Conservation (phyloP, 2,797 vertebrate species). For the Mus minutoides region DNA sequence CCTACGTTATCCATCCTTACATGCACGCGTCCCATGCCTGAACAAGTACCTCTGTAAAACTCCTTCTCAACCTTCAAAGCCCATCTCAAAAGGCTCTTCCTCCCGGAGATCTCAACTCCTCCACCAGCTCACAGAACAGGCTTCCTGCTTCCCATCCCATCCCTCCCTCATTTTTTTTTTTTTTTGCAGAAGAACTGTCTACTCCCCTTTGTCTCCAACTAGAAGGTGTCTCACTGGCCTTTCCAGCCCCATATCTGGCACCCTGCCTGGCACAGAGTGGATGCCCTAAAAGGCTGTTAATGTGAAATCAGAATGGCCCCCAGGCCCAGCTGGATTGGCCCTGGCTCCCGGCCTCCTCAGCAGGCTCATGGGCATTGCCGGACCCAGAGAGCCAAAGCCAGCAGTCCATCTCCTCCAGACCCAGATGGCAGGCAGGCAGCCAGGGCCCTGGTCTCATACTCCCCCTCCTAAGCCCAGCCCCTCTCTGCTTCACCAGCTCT, state of each 20-base stretch:
- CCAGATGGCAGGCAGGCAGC: background rate
- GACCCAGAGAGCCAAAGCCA: background rate
- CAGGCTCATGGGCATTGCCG: rapidly evolving
- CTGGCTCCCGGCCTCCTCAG: background rate
- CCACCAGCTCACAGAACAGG: background rate
- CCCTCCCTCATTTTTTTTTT: background rate
- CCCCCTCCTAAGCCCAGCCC: constrained; percentile 24
- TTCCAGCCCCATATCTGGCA: constrained; percentile 56
- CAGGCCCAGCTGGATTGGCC: background rate
- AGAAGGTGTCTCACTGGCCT: constrained; percentile 35
- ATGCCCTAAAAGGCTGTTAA: constrained; percentile 65
- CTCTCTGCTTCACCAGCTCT: constrained; percentile 67
- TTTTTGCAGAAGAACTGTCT: background rate
- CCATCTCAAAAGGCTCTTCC: background rate
- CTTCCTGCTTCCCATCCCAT: background rate
- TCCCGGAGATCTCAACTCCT: background rate
- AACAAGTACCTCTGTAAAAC: background rate
- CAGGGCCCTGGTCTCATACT: background rate
- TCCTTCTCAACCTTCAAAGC: constrained; percentile 44
- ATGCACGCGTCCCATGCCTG: background rate
- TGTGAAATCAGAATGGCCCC: background rate
- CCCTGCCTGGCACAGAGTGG: constrained; percentile 47
- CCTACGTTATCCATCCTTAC: background rate
- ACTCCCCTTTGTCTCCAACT: background rate
- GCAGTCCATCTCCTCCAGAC: background rate